A percentile compares a stretch with the other conserved stretches of the same genome.
Conservation (phyloP, 2,888 invertebrate species). For the Pristionchus exspectatus region DNA sequence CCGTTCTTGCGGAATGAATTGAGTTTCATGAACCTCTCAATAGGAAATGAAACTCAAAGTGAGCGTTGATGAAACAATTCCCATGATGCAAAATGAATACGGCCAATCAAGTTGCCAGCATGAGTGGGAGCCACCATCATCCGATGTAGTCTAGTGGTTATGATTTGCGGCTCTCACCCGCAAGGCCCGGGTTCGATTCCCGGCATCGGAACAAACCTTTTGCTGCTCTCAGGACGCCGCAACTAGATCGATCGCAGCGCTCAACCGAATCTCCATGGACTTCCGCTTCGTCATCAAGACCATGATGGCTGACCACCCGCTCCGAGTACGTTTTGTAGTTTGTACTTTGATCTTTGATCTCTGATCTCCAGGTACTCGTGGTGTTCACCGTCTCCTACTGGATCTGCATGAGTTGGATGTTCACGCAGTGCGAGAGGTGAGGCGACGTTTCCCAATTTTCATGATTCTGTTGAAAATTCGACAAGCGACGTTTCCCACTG, state of each 20-base stretch:
- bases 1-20: background rate
- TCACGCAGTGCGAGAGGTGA: slow-evolving; percentile 98
- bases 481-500: slow-evolving; percentile 36
- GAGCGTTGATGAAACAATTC: background rate
- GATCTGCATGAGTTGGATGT: slow-evolving; percentile 98
- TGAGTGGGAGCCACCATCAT: background rate
- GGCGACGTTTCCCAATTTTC: background rate
- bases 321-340: slow-evolving; percentile 86
- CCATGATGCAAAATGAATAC: background rate
- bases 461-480: background rate
- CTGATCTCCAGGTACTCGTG: slow-evolving; percentile 83
- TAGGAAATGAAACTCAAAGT: background rate
- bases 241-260: slow-evolving; percentile 85
- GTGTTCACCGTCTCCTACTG: slow-evolving; percentile 99
- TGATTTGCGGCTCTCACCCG: slow-evolving; percentile 76
- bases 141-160: slow-evolving; percentile 76
- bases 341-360: slow-evolving; percentile 6
- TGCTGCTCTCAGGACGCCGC: slow-evolving; percentile 90
- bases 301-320: slow-evolving; percentile 99
- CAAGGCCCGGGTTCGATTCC: slow-evolving; percentile 76
- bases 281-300: slow-evolving; percentile 97
- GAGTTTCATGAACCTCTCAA: background rate
- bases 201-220: slow-evolving; percentile 67
- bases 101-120: background rate
- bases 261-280: slow-evolving; percentile 89